Base-by-base conservation (phyloP, 2,888 invertebrate species). In the Orchesella flavescens region DNA sequence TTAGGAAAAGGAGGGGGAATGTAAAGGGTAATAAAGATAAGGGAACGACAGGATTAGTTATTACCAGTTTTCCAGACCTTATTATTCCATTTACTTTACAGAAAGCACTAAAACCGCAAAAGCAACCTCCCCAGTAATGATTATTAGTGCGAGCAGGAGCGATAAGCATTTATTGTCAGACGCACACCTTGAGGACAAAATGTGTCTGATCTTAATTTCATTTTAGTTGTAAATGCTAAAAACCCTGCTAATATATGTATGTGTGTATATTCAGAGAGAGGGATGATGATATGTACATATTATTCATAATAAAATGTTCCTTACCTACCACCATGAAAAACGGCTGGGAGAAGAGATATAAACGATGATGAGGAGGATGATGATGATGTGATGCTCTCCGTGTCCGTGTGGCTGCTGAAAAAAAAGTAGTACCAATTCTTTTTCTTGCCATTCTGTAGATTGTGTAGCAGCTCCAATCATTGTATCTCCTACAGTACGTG, bases 31-130 rank as follows among this genome's bases (percentile, higher is more conserved):
- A 59, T 59, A 77, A 77, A 77, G 68, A 68, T 77, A 76, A 76
- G 55, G 66, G 59, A 68, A 59, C 59, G 46, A 46, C 24, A 23
- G 55, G 65, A 44, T 74, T 63, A 74, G 53, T 24, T 55, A 44
- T 55, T 66, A 76, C 65, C 73, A 73, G 63, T 74, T 76, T 76
- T 76, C 75, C 75, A 76, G 75, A 53, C 43, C 43, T 76, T 74
- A 43, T 43, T 74, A 43, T 43, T 53, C 19, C 57, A 57, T n/a
- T 17, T n/a, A n/a, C 53, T 53, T 23, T 19, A 10, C 61, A n/a
- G 34, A n/a, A 57, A 24, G 53, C 10, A 63, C 23, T 19, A 68
- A 77, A 77, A 77, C 77, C 68, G 61, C 77, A 77, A 77, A 76
- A 34, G 34, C 34, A 34, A 34, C 34, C 34, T 4, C 34, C 34